Conservation (phyloP, 2,113 vertebrate genomes). For the Tachysurus fulvidraco region DNA sequence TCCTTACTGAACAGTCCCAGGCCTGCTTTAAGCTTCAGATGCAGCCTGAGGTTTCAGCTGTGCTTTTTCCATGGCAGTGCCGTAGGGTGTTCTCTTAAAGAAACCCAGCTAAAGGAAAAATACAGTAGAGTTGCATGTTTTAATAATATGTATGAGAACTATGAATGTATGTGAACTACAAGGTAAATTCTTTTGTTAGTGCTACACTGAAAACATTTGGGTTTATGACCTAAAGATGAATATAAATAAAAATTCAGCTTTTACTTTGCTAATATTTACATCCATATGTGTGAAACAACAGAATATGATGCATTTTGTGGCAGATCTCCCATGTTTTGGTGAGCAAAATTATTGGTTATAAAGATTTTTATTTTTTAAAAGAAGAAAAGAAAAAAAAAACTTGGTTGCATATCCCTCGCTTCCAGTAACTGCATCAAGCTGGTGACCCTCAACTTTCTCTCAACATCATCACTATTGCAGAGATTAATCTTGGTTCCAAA, state of each 20-base stretch:
- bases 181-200: not conserved
- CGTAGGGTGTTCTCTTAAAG: constrained; percentile 89
- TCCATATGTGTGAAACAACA: not conserved
- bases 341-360: not conserved
- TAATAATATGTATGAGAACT: not conserved
- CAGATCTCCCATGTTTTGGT: not conserved
- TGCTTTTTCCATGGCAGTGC: constrained; percentile 94
- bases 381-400: not conserved
- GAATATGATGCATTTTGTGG: not conserved
- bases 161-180: not conserved
- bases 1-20: constrained; percentile 44
- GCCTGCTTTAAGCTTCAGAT: constrained; percentile 81
- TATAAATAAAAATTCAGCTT: not conserved
- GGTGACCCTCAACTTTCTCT: not conserved
- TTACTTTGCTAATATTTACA: not conserved
- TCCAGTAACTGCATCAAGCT: not conserved
- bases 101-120: constrained; percentile 81
- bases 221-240: not conserved
- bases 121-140: not conserved
- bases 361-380: no score
- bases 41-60: constrained; percentile 92
- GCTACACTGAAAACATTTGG: not conserved
- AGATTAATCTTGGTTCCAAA: not conserved
- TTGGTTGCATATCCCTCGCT: not conserved
- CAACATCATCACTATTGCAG: not conserved